Evolutionary conservation across 2,888 invertebrate genomes (phyloP), one percentile per base, ranked within the genome.

Genomic region (Dolomedes plantarius): DNA sequence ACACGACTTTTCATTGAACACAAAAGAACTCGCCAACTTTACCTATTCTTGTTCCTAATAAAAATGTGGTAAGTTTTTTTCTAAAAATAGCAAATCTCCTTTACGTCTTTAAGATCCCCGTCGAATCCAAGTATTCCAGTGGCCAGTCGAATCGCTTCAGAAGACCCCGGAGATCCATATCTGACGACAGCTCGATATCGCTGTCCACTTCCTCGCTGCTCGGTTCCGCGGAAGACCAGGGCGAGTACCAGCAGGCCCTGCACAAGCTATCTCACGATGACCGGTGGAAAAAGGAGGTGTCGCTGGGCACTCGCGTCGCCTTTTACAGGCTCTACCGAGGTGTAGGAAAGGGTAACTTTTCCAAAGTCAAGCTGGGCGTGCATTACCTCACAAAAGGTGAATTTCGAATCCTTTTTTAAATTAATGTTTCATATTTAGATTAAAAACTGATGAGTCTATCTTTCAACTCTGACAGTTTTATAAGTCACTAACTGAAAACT

Each of bases 291-390:
- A 93, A 93, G 89, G 94, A 94, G 89, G 93, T 95, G 77, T 94
- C 94, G n/a, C 92, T 95, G 86, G 95, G 95, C 77, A 94, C 94
- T 89, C 92, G 95, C 85, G 94, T 95, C 80, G 95, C 95, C 31
- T 93, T 95, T 90, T 95, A 95, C 92, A 92, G 94, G 90, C 93
- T 95, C 89, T 93, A 94, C 89, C 94, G 94, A 88, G 95, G 95
- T 90, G 93, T 95, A 79, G 95, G 95, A 46, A 93, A 93, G 89
- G 95, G 95, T 75, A 95, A 95, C 91, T 95, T 95, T 91, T 95
- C 95, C 64, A 94, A 94, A 91, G 95, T 95, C 89, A 95, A 95
- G 91, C 92, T 95, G 90, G 95, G 94, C 62, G 93, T 94, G 74
- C 95, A 95, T 91, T 94, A 94, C 88, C 91, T 95, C 85, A 95